A percentile compares a stretch with the other conserved stretches of the same genome.
Evolutionary conservation across 2,888 invertebrate genomes (phyloP).

Genomic region (Amaurobius ferox): DNA sequence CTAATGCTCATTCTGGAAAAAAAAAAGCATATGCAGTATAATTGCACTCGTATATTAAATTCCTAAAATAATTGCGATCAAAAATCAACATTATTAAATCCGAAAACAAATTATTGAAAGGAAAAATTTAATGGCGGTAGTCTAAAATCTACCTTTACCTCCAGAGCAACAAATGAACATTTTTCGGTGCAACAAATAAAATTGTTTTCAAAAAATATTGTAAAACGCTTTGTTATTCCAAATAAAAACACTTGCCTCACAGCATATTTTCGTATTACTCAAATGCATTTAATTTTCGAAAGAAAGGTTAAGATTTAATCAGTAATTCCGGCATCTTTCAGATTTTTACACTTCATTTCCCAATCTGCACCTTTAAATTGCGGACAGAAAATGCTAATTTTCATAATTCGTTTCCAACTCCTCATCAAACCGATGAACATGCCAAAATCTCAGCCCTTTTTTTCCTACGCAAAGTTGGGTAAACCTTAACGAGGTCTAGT

Average conservation of each 20-base stretch:
- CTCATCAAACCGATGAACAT: conserved; percentile 37
- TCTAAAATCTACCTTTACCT: not conserved
- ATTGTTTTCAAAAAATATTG: not conserved
- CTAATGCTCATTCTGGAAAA: no score
- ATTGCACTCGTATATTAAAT: not conserved
- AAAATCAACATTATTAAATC: not conserved
- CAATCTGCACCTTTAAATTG: conserved; percentile 10
- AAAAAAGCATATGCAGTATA: no score
- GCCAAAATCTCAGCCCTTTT: conserved; percentile 25
- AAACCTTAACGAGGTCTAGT: conserved; percentile 23
- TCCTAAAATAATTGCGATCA: not conserved
- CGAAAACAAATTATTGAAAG: not conserved
- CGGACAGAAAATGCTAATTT: not conserved
- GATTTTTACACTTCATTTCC: conserved; percentile 4
- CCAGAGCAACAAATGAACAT: no score
- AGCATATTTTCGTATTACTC: not conserved
- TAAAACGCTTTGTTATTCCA: not conserved
- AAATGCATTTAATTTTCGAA: not conserved
- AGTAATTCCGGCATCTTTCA: conserved; percentile 10
- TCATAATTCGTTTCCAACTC: conserved; percentile 26
- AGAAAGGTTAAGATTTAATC: not conserved
- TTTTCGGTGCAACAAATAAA: no score
- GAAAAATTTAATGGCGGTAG: not conserved
- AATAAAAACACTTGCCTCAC: not conserved
- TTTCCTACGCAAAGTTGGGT: not conserved